Evolutionary conservation across 2,113 vertebrate species (phyloP).

Genomic region (Crotalus helleri): DNA sequence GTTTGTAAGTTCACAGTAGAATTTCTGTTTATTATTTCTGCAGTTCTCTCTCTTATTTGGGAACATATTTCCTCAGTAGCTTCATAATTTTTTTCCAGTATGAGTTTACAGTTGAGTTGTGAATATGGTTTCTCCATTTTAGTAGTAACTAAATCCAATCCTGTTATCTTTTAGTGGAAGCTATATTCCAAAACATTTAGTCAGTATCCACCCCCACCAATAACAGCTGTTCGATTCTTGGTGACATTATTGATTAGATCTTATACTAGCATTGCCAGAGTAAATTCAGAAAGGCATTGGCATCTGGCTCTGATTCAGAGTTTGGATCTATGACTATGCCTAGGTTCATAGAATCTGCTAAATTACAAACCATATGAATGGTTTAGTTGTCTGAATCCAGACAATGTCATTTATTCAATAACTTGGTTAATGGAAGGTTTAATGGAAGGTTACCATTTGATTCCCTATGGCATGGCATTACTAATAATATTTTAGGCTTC

Average conservation of each 20-base stretch:
- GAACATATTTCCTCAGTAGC: too few species aligned
- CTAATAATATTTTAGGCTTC: background rate
- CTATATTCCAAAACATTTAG: too few species aligned
- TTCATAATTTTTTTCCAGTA: too few species aligned
- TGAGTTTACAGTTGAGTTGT: too few species aligned
- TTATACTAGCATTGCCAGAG: background rate
- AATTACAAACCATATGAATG: background rate
- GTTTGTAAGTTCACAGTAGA: too few species aligned
- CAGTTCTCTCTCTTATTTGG: too few species aligned
- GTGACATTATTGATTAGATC: background rate
- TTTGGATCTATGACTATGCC: background rate
- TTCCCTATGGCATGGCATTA: background rate
- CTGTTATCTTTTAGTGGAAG: too few species aligned
- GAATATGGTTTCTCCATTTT: too few species aligned
- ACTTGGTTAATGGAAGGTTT: background rate
- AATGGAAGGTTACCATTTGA: background rate
- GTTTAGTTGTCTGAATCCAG: background rate
- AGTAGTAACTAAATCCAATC: too few species aligned
- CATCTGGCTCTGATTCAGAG: background rate
- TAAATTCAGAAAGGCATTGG: background rate
- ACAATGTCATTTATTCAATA: background rate
- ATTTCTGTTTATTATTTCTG: too few species aligned
- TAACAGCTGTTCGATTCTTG: background rate
- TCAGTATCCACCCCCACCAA: too few species aligned
- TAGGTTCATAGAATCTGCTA: background rate